phyloP scores from a whole-genome alignment of 2,888 invertebrate genomes.

The Nephrotoma appendiculata region DNA sequence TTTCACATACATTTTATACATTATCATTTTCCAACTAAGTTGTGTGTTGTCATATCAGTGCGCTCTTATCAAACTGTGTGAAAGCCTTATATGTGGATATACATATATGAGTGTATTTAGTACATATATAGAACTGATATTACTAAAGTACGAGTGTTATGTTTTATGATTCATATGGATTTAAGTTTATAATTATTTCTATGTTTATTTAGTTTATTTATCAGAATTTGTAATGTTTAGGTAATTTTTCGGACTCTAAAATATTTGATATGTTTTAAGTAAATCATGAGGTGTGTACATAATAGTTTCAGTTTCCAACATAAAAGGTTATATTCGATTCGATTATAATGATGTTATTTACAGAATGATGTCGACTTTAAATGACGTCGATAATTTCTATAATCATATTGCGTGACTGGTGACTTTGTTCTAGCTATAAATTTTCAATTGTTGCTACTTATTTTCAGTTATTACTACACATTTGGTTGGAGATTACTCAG shows the following conservation, averaged over 20 bases:
- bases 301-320: background rate
- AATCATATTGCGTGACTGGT: background rate
- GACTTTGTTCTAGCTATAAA: background rate
- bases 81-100: background rate
- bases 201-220: background rate
- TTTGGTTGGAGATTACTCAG: background rate
- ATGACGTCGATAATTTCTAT: background rate
- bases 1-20: background rate
- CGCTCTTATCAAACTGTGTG: background rate
- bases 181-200: background rate
- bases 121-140: background rate
- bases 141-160: background rate
- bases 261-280: background rate
- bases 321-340: background rate
- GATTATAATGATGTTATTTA: background rate
- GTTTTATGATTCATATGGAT: background rate
- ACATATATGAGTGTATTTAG: background rate
- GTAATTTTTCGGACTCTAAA: background rate
- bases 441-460: background rate
- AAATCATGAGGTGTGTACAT: background rate
- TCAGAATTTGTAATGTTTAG: background rate
- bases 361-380: background rate
- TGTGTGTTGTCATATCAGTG: background rate
- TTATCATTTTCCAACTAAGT: background rate
- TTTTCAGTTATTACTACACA: background rate